Evolutionary conservation across 1,140 invertebrate genomes (phyloP), one percentile per base, ranked within the genome.

Genomic region (Euwallacea fornicatus): DNA sequence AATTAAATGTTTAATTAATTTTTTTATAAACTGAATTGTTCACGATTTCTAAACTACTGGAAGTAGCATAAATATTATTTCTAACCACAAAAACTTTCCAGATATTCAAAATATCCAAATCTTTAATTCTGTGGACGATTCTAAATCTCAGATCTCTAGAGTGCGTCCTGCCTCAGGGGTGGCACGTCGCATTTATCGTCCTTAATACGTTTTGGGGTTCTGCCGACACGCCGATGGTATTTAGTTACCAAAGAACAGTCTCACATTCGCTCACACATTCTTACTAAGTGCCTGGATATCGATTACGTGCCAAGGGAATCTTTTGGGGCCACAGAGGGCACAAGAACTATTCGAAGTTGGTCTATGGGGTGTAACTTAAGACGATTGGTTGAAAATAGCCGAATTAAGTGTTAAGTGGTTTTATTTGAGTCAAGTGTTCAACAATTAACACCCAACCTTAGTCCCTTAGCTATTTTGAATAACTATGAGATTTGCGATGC

Each of bases 181-280:
- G 46, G 46, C 9, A 13, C 46, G 58, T 62, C 10, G 60, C 60
- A 50, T 50, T 70, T 66, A 72, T 72, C 67, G 53, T 60, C 59
- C 65, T 54, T 72, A 72, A 72, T 72, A 72, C 71, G 65, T 63
- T 60, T 47, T 16, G 16, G 16, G 15, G 65, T 42, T 50, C 59
- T 68, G 62, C 41, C 44, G 66, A 74, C 73, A 74, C 73, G 73
- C 50, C 44, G 66, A 44, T 41, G 58, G 50, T 71, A 56, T 74
- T 58, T 54, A 69, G 69, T 74, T 74, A 68, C 73, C 69, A 71
- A 74, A 74, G 73, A 59, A 58, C 63, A 43, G 62, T 68, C 64
- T 70, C 65, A 71, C 60, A 56, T 62, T 64, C 63, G 66, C 66
- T 44, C 66, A 72, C 71, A 58, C 61, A 67, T 66, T 43, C 71